Evolutionary conservation across 2,113 vertebrate species (phyloP).

Genomic region (Apteryx owenii): DNA sequence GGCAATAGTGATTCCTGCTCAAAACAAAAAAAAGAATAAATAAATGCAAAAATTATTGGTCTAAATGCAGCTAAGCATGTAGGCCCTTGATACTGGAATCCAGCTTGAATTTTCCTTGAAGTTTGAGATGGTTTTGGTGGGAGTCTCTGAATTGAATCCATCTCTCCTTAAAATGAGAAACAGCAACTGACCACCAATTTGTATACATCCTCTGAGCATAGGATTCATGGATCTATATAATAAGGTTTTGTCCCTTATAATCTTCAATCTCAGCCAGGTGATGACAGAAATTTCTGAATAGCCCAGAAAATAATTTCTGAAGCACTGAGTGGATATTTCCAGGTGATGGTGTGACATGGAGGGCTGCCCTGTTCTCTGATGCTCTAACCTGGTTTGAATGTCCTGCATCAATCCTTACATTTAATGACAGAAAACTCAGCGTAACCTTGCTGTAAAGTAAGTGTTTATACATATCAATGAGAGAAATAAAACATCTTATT

Average conservation of each 20-base stretch:
- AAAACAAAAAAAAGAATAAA: background rate
- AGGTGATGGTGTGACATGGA: background rate
- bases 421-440: slow-evolving; percentile 73
- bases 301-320: background rate
- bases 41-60: background rate
- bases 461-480: slow-evolving; percentile 78
- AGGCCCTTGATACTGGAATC: background rate
- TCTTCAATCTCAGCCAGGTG: background rate
- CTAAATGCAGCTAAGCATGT: background rate
- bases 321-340: background rate
- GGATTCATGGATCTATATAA: slow-evolving; percentile 46
- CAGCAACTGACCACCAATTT: slow-evolving; percentile 19
- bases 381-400: slow-evolving; percentile 56
- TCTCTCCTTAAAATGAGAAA: slow-evolving; percentile 27
- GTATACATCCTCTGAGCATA: slow-evolving; percentile 16
- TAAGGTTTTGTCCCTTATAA: slow-evolving; percentile 1
- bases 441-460: slow-evolving; percentile 76
- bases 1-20: background rate
- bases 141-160: background rate
- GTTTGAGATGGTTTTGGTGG: background rate
- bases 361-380: background rate
- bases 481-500: slow-evolving; percentile 78
- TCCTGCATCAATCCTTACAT: slow-evolving; percentile 58
- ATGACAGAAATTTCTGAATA: slow-evolving; percentile 36
- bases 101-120: background rate